Conservation (phyloP, 1,140 invertebrate genomes). For the Cydia strobilella region DNA sequence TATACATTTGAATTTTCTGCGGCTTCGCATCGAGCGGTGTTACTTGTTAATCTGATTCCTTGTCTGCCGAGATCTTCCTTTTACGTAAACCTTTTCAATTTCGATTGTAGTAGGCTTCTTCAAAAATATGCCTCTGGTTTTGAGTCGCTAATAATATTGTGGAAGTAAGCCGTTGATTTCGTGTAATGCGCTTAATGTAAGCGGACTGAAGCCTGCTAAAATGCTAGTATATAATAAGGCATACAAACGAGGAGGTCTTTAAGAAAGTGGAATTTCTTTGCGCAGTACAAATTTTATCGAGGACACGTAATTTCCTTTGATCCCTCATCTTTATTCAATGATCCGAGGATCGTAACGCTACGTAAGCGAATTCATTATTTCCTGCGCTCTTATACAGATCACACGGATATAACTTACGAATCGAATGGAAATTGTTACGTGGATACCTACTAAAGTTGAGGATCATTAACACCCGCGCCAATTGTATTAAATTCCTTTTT, state of each 20-base stretch:
- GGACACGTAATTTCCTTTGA: slow-evolving; percentile 72
- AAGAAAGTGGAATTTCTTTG: slow-evolving; percentile 61
- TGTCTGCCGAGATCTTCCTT: slow-evolving; percentile 43
- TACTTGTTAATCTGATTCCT: slow-evolving; percentile 55
- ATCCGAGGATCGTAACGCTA: slow-evolving; percentile 66
- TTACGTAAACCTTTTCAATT: slow-evolving; percentile 42
- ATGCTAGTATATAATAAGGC: slow-evolving; percentile 46
- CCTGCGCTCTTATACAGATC: slow-evolving; percentile 50
- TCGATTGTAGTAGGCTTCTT: slow-evolving; percentile 40
- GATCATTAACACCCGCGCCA: not conserved
- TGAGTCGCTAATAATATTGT: slow-evolving; percentile 11
- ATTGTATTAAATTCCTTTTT: no score
- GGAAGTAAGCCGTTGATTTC: slow-evolving; percentile 30
- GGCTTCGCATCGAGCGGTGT: slow-evolving; percentile 51
- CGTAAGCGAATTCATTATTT: slow-evolving; percentile 72
- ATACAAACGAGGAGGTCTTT: slow-evolving; percentile 57
- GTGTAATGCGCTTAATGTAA: slow-evolving; percentile 35
- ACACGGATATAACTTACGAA: slow-evolving; percentile 41
- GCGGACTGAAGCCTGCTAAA: slow-evolving; percentile 32
- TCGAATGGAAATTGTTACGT: slow-evolving; percentile 33
- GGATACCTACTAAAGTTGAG: not conserved
- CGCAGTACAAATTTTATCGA: slow-evolving; percentile 69
- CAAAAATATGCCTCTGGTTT: slow-evolving; percentile 13
- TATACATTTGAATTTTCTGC: slow-evolving; percentile 72
- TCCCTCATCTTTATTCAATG: slow-evolving; percentile 77